Evolutionary conservation across 2,888 invertebrate species (phyloP), one percentile per base, ranked within the genome.

Genomic region (Coecobrya sp.): DNA sequence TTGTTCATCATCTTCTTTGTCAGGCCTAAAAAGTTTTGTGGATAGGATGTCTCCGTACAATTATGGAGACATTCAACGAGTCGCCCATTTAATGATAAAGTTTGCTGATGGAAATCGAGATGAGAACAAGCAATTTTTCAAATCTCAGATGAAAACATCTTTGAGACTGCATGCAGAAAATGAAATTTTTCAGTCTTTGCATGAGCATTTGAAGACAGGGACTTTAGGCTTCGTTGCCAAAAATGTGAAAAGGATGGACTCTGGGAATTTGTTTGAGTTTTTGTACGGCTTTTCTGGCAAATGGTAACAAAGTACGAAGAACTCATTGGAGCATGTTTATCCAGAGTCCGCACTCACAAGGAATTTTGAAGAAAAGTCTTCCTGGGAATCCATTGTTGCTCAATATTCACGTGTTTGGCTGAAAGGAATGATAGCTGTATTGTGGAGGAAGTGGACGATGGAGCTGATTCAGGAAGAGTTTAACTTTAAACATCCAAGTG

Each of bases 21-120:
- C 92, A 97, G 97, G 8, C 95, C 96, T n/a, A 95, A 94, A 0
- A 95, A 95, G 30, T 94, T 95, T 16, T 95, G 95, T 36, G 95
- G 96, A 8, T 96, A 96, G 89, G 88, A 94, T 62, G 65, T 81
- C 42, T 55, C 30, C 30, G 13, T 59, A 68, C 76, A 59, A 73
- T 68, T 79, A 89, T 82, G 88, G 92, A 91, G 93, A 94, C 86
- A 62, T 94, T 49, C 94, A 94, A 79, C 93, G 93, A 93, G 65
- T 70, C 25, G 93, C 93, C 13, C 92, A 93, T 89, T 91, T 94
- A 86, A 90, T 94, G 85, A 62, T 85, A 11, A 93, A 93, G 93
- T 93, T 93, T 88, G 73, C 68, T 49, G 90, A 79, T 70, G 59
- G 30, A 79, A 86, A 45, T 88, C 30, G 30, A 13, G 73, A 59